phyloP scores from a whole-genome alignment of 2,888 invertebrate species.

The Macrophya annulata region DNA sequence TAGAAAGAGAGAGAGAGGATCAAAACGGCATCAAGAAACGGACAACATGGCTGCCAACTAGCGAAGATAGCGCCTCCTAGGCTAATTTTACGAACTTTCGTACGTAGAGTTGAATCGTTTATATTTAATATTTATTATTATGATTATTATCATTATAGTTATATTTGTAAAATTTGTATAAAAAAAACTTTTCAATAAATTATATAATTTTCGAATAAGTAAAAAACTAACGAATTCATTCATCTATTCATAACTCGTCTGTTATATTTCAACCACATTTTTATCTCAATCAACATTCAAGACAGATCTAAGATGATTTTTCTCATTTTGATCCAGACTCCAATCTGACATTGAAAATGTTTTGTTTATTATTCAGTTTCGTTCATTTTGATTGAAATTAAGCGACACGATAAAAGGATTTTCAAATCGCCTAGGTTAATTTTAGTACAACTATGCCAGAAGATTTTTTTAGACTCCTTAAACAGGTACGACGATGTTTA shows the following conservation, averaged over 20 bases:
- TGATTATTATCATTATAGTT: not conserved
- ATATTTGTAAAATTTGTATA: not conserved
- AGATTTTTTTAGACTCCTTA: not conserved
- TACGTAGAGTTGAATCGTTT: constrained; percentile 28
- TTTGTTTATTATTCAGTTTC: not conserved
- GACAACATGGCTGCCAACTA: constrained; percentile 73
- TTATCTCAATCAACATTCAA: not conserved
- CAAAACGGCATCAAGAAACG: constrained; percentile 52
- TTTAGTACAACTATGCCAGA: not conserved
- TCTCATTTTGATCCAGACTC: not conserved
- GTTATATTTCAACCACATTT: not conserved
- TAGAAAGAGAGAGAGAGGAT: constrained; percentile 57
- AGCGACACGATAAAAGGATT: not conserved
- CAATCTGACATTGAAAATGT: not conserved
- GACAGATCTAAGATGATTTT: not conserved
- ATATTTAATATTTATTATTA: constrained; percentile 10
- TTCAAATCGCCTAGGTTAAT: not conserved
- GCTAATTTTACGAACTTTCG: constrained; percentile 70
- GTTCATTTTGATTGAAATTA: not conserved
- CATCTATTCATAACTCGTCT: not conserved
- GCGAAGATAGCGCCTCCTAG: constrained; percentile 75
- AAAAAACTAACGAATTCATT: not conserved
- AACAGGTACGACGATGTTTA: not conserved
- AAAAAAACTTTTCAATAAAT: not conserved
- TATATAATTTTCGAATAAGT: not conserved